Conservation (phyloP, 2,113 vertebrate species). For the Catharus fuscescens region DNA sequence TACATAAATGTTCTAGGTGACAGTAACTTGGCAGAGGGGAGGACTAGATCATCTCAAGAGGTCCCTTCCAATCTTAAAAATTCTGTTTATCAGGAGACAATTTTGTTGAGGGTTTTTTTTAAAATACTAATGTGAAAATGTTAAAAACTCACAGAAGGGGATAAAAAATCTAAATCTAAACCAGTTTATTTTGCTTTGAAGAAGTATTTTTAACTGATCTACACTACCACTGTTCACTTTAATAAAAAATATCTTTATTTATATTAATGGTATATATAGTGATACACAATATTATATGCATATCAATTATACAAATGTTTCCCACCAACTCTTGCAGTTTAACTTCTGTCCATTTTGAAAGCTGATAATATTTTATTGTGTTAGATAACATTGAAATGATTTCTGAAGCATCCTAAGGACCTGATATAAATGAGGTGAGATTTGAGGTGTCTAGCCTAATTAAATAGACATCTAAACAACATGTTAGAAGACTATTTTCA, state of each 20-base stretch:
- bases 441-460: background rate
- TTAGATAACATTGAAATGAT: background rate
- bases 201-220: background rate
- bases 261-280: background rate
- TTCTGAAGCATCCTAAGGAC: background rate
- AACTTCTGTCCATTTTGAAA: background rate
- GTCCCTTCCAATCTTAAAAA: background rate
- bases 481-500: background rate
- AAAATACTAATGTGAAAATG: background rate
- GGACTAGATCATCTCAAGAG: background rate
- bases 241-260: background rate
- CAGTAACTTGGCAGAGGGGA: background rate
- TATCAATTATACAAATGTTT: background rate
- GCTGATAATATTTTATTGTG: background rate
- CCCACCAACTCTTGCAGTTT: background rate
- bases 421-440: background rate
- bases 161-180: background rate
- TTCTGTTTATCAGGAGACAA: background rate
- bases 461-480: background rate
- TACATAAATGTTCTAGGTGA: background rate
- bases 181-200: background rate
- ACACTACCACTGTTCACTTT: background rate
- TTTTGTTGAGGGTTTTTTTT: background rate
- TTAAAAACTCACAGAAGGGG: background rate
- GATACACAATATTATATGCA: rapidly evolving